Evolutionary conservation across 2,888 invertebrate species (phyloP), one percentile per base, ranked within the genome.

Genomic region (Liposcelis brunnea): DNA sequence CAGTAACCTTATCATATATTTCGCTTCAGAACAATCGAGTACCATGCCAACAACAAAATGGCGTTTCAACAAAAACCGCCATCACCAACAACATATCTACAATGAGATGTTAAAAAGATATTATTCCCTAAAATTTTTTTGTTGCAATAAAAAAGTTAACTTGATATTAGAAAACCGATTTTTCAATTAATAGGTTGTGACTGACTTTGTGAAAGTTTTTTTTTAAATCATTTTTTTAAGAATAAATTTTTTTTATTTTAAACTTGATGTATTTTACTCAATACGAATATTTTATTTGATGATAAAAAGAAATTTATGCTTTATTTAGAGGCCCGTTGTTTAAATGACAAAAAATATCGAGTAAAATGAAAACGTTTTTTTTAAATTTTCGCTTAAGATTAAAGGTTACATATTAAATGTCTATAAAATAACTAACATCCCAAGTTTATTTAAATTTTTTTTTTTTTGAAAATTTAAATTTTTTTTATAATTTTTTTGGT

Each of bases 1-100:
- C 40, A 40, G 19, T 40, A 19, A 40, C 40, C 40, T 40, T 40
- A 16, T 19, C 40, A 40, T 40, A 18, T 40, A 40, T 40, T 40
- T 40, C 40, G n/a, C 40, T 35, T 35, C 15, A 15, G 14, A 40
- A 40, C 40, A 40, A 40, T 18, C 40, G 19, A 40, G 16, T 19
- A 40, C 19, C 21, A 16, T 15, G 6, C 40, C 16, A 40, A 21
- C 19, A 40, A 40, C 40, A 40, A 40, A n/a, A 40, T 36, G 19
- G 40, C 21, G 16, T 7, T 35, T 15, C 10, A 7, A 10, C 15
- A n/a, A 40, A 18, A 40, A n/a, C n/a, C 21, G 21, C 40, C 40
- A 36, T 36, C 11, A 40, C 19, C 15, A 40, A 40, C 40, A 14
- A 18, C 40, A 40, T 15, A 14, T 35, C 35, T 35, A 14, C 35